Percentiles rank a stretch among this genome's conserved stretches.
phyloP scores from a whole-genome alignment of 2,888 invertebrate genomes.

The Catocala sponsa region DNA sequence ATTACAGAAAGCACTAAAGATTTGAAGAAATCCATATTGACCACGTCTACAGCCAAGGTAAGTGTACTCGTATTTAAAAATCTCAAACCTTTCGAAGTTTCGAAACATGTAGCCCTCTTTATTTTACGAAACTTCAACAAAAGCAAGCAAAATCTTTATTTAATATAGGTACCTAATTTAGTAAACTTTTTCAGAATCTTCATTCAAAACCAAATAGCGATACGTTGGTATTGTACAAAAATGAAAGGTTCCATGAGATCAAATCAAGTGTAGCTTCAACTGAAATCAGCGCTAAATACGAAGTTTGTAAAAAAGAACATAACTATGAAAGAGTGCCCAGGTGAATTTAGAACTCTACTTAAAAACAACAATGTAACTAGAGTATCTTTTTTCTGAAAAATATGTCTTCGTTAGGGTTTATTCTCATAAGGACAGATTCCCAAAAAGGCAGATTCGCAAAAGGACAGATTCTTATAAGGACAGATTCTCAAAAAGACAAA shows the following conservation, averaged over 20 bases:
- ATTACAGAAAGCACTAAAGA: neutral
- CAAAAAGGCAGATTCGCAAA: no score
- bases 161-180: neutral
- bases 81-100: no score
- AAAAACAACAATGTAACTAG: neutral
- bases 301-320: constrained; percentile 7
- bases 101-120: no score
- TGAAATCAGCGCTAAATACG: neutral
- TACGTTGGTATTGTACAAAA: constrained; percentile 48
- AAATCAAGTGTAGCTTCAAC: constrained; percentile 30
- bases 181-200: constrained; percentile 19
- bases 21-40: neutral
- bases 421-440: no score
- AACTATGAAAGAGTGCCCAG: constrained; percentile 23
- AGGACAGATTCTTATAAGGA: no score
- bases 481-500: no score
- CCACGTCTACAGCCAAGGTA: constrained; percentile 10
- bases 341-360: constrained; percentile 48
- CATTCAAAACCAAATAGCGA: constrained; percentile 12
- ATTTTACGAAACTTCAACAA: no score
- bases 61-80: neutral
- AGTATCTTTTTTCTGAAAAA: no score
- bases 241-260: constrained; percentile 43
- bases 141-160: no score
- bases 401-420: no score